A percentile compares a stretch with the other conserved stretches of the same genome.
Evolutionary conservation across 2,888 invertebrate genomes (phyloP).

Genomic region (Argyra leucocephala): DNA sequence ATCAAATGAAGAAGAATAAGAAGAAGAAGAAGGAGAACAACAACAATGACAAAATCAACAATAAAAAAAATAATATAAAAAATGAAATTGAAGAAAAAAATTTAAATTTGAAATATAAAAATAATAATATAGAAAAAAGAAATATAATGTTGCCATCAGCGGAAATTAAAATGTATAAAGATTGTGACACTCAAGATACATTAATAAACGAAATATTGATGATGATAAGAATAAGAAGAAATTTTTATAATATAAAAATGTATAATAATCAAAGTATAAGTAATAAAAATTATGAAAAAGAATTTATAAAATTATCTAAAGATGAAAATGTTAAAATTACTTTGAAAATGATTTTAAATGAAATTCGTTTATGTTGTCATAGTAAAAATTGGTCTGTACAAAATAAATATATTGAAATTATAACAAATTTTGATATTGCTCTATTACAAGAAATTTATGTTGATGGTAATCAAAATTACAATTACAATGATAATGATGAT

Average conservation of each 20-base stretch:
- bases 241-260: not conserved
- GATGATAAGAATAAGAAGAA: constrained; percentile 8
- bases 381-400: constrained; percentile 46
- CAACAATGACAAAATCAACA: too few species aligned
- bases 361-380: constrained; percentile 42
- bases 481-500: not conserved
- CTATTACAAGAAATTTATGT: constrained; percentile 37
- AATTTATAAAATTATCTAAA: not conserved
- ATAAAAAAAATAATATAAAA: too few species aligned
- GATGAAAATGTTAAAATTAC: constrained; percentile 28
- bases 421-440: constrained; percentile 43
- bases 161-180: not conserved
- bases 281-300: not conserved
- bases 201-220: not conserved
- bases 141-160: not conserved
- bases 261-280: not conserved
- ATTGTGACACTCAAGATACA: constrained; percentile 8
- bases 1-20: not conserved
- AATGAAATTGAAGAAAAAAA: not conserved
- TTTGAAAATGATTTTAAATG: constrained; percentile 41
- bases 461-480: constrained; percentile 27
- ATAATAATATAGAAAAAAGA: not conserved
- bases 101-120: not conserved
- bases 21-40: not conserved
- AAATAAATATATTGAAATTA: constrained; percentile 44